These are phyloP conservation scores for Pandemis heparana DNA, from an alignment of 2,888 invertebrate genomes.

Conservation along the genomic window DNA sequence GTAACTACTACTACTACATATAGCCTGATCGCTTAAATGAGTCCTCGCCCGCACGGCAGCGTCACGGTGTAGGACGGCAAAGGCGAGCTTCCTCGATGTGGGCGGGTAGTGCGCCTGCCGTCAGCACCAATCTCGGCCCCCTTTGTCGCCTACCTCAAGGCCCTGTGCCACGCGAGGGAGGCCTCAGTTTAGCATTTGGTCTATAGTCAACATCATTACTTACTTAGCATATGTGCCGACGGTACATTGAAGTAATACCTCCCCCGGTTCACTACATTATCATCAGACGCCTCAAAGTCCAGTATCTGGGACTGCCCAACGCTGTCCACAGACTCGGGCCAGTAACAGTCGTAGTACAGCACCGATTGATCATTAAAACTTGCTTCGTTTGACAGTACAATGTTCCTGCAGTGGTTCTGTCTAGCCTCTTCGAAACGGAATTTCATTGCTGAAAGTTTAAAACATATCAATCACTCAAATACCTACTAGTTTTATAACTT, in stretches of 20 bases:
- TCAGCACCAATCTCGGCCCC: no score
- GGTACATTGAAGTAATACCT: slow-evolving; percentile 79
- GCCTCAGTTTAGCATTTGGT: no score
- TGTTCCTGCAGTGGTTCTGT: slow-evolving; percentile 74
- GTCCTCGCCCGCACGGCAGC: no score
- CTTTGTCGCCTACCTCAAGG: no score
- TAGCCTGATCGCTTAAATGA: no score
- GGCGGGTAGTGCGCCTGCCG: no score
- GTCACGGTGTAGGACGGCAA: no score
- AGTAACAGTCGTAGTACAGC: slow-evolving; percentile 78
- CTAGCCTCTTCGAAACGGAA: slow-evolving; percentile 71
- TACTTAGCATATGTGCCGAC: slow-evolving; percentile 74
- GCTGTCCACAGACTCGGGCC: slow-evolving; percentile 65
- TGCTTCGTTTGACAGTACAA: slow-evolving; percentile 70
- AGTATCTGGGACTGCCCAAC: slow-evolving; percentile 71
- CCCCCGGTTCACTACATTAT: slow-evolving; percentile 69
- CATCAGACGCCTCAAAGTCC: slow-evolving; percentile 76
- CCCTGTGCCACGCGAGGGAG: no score
- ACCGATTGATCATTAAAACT: slow-evolving; percentile 73
- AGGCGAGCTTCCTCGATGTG: no score
- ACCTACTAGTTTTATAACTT: no score
- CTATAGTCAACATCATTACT: no score
- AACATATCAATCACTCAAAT: neutral
- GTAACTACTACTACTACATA: no score
- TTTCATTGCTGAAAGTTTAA: slow-evolving; percentile 71